Evolutionary conservation across 1,140 invertebrate species (phyloP).

Genomic region (Caerostris extrusa): DNA sequence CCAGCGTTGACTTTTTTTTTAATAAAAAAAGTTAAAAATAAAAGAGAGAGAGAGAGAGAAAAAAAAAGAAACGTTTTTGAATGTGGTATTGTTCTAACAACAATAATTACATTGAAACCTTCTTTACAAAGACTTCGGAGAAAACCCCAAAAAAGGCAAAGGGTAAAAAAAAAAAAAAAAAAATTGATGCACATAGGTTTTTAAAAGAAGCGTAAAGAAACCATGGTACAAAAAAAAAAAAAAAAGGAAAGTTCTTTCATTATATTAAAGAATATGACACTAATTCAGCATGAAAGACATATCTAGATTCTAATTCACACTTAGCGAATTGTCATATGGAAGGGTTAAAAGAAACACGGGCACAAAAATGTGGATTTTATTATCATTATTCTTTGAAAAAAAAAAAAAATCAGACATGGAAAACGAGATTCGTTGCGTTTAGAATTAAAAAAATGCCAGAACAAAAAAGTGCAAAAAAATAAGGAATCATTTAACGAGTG

Average conservation of each 20-base stretch:
- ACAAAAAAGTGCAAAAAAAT: background rate
- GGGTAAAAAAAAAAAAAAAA: conserved; percentile 17
- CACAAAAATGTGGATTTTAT: conserved; percentile 4
- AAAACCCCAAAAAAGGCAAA: conserved; percentile 18
- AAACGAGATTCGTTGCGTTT: background rate
- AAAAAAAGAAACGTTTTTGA: background rate
- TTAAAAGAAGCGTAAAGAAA: conserved; percentile 26
- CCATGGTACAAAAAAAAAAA: background rate
- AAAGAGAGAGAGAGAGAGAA: background rate
- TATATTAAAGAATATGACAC: conserved; percentile 20
- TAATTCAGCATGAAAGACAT: conserved; percentile 36
- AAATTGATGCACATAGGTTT: background rate
- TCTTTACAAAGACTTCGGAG: conserved; percentile 24
- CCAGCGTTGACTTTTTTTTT: background rate
- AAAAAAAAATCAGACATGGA: background rate
- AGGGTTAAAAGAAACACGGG: conserved; percentile 34
- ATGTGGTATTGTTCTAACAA: conserved; percentile 27
- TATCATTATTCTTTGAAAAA: conserved; percentile 25
- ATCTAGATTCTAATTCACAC: conserved; percentile 34
- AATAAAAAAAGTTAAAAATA: background rate
- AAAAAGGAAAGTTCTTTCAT: background rate
- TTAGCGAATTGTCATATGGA: conserved; percentile 11
- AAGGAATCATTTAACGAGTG: background rate
- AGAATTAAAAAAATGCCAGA: background rate
- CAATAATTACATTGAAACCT: conserved; percentile 26